Base-by-base conservation (phyloP, 2,797 vertebrate genomes). In the Ctenochaetus hawaiiensis region DNA sequence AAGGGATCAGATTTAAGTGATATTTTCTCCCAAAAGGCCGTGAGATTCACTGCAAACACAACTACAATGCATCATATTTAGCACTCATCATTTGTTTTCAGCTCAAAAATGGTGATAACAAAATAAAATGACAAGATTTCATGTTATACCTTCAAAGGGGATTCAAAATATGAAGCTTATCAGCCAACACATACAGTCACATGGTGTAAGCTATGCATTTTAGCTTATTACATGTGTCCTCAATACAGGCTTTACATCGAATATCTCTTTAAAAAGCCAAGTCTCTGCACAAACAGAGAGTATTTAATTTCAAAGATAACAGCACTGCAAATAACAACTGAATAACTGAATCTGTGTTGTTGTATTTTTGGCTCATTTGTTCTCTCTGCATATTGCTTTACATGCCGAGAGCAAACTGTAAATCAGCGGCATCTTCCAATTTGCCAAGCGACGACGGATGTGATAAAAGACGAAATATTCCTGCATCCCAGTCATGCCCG, bases 401-500 rank as follows among this genome's bases (percentile, higher is more conserved):
- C 58, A 48, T 1, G 77, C 87, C 54, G 20, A 74, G 77, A 89
- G 76, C 79, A n/a, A 82, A 83, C 74, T 67, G 66, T 80, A 85
- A 76, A 81, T 83, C 75, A 80, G 71, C 14, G 23, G 61, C 47
- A 63, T 79, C 87, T 67, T 87, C 68, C 62, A 83, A 87, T 82
- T 82, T 82, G 70, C 67, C 70, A 45, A 68, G 60, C 59, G 66
- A 39, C 56, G 43, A 62, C n/a, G 18, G 73, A 72, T 64, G 80
- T 63, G 75, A 83, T 86, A 80, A 90, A 81, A 80, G 54, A 59
- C 77, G 75, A 87, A 76, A 74, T 58, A 52, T 78, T 77, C 58
- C 56, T 53, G 20, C 18, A 81, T 76, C 20, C 66, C 57, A 80
- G 71, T 64, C 41, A 63, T 45, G 67, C 85, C 75, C 45, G 56